These are phyloP conservation scores for Drosophila obscura DNA, from an alignment of 1,140 invertebrate genomes.

Conservation along the genomic window DNA sequence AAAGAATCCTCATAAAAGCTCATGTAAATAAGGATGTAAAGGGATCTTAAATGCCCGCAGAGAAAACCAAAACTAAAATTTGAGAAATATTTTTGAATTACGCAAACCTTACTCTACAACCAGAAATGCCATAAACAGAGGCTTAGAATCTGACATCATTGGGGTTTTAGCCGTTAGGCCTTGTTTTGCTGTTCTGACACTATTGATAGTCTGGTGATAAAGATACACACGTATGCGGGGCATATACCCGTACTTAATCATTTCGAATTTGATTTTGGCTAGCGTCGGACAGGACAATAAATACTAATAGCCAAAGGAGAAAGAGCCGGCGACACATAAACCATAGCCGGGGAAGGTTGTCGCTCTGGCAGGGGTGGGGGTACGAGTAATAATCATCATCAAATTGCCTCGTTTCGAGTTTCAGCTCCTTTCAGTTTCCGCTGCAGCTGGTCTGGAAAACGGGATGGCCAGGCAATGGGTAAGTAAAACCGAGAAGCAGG, in stretches of 20 bases:
- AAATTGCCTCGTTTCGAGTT: conserved; percentile 62
- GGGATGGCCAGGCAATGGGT: too few relatives aligned
- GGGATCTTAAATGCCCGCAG: too few relatives aligned
- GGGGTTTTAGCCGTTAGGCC: background rate
- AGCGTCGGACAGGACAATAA: conserved; percentile 45
- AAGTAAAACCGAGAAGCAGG: conserved; percentile 9
- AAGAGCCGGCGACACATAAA: conserved; percentile 52
- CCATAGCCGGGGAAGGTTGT: conserved; percentile 67
- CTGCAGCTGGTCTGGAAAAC: conserved; percentile 15
- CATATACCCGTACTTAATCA: conserved; percentile 36
- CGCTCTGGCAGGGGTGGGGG: conserved; percentile 13
- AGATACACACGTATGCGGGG: conserved; percentile 12
- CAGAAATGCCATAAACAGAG: background rate
- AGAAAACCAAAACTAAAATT: background rate
- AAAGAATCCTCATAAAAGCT: conserved; percentile 11
- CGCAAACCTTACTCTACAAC: conserved; percentile 2
- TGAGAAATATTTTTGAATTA: background rate
- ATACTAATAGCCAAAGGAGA: conserved; percentile 67
- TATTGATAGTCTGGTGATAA: conserved; percentile 27
- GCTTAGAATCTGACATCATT: background rate
- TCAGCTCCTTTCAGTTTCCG: conserved; percentile 20
- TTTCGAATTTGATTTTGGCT: conserved; percentile 45
- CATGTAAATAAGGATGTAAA: conserved; percentile 32
- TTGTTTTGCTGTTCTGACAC: too few relatives aligned
- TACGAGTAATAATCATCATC: conserved; percentile 74